Evolutionary conservation across 92 coral and sea anemone species (phyloP).

Genomic region (Palythoa caribaeorum): DNA sequence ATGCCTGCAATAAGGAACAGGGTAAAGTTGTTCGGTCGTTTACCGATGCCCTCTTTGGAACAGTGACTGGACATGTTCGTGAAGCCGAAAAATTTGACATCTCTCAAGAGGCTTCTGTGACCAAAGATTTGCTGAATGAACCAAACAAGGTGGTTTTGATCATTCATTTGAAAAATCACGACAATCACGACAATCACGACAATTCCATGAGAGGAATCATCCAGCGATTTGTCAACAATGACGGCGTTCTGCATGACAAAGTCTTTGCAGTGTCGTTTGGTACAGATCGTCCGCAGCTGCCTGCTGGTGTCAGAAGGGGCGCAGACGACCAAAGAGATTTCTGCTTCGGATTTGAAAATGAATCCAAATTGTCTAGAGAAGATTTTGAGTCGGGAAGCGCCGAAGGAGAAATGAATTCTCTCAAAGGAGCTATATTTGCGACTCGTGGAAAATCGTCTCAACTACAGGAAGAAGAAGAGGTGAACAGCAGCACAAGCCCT

Average conservation of each 20-base stretch:
- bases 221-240: constrained; percentile 67
- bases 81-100: no score
- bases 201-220: constrained; percentile 53
- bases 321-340: constrained; percentile 66
- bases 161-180: no score
- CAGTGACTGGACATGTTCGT: no score
- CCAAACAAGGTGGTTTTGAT: no score
- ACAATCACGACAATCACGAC: not conserved
- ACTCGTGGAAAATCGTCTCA: not conserved
- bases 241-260: constrained; percentile 76
- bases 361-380: constrained; percentile 47
- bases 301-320: constrained; percentile 60
- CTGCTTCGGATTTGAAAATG: constrained; percentile 67
- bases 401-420: constrained; percentile 67
- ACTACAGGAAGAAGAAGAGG: no score
- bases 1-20: no score
- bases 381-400: constrained; percentile 58
- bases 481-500: no score
- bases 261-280: constrained; percentile 89
- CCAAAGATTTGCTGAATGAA: no score
- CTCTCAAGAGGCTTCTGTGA: no score
- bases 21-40: no score
- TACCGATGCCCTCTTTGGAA: no score
- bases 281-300: constrained; percentile 72
- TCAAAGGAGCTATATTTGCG: constrained; percentile 81